A percentile compares a stretch with the other conserved stretches of the same genome.
These are phyloP conservation scores for Apodemia hepburni DNA, from an alignment of 2,888 invertebrate species.

Conservation along the genomic window DNA sequence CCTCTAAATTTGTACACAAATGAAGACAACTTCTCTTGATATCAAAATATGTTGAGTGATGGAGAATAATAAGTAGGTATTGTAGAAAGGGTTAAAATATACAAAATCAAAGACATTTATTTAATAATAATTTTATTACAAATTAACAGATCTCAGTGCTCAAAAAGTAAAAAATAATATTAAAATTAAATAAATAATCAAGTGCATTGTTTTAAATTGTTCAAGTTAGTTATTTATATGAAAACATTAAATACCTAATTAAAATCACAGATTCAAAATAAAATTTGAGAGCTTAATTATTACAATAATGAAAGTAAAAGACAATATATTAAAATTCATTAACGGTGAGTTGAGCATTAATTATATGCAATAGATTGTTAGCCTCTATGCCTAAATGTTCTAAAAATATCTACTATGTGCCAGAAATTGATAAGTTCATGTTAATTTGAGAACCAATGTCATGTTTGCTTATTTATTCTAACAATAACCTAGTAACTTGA, in stretches of 20 bases:
- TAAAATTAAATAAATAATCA: conserved; percentile 73
- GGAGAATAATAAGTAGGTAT: no score
- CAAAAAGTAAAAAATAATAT: conserved; percentile 67
- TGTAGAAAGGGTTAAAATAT: not conserved
- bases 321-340: conserved; percentile 20
- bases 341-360: conserved; percentile 19
- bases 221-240: conserved; percentile 58
- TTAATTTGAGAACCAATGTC: conserved; percentile 20
- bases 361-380: conserved; percentile 17
- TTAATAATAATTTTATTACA: conserved; percentile 41
- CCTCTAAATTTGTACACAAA: no score
- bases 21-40: no score
- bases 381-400: conserved; percentile 20
- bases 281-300: conserved; percentile 61
- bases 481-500: conserved; percentile 12
- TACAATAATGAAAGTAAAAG: conserved; percentile 23
- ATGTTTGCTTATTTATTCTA: conserved; percentile 19
- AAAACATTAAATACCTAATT: conserved; percentile 47
- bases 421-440: conserved; percentile 19
- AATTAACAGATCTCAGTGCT: conserved; percentile 79
- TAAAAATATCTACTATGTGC: conserved; percentile 18
- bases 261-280: conserved; percentile 71
- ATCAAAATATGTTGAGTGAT: no score
- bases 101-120: conserved; percentile 25
- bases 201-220: conserved; percentile 69